A percentile compares a stretch with the other conserved stretches of the same genome.
Conservation (phyloP, 1,140 invertebrate genomes). For the Pollicipes pollicipes region DNA sequence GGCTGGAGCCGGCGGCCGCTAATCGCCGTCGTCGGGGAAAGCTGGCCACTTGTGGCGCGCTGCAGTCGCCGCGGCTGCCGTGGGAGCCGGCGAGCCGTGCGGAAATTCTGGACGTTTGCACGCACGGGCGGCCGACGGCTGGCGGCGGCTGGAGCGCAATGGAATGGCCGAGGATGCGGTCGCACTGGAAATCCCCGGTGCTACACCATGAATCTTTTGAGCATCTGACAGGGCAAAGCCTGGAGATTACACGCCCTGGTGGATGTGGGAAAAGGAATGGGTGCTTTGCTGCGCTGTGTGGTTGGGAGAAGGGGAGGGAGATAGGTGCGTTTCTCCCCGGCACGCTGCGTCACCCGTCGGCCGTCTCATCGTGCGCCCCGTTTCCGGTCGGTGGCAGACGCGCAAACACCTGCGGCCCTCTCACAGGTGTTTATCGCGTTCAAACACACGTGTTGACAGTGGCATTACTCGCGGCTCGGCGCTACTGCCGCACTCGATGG, state of each 20-base stretch:
- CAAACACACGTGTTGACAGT: not conserved
- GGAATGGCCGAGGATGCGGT: not conserved
- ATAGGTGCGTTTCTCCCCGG: no score
- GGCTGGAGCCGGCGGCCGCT: not conserved
- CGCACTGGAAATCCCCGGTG: no score
- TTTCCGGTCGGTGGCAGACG: not conserved
- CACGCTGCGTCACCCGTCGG: no score
- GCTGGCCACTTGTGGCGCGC: not conserved
- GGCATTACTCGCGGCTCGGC: not conserved
- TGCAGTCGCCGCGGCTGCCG: not conserved
- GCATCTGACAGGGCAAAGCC: no score
- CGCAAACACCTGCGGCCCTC: not conserved
- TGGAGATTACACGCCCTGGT: no score
- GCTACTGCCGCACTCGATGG: not conserved
- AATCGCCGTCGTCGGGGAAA: no score
- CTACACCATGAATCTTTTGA: no score
- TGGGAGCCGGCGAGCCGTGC: not conserved
- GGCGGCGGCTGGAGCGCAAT: no score
- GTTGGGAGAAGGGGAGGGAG: no score
- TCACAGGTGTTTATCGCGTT: constrained; percentile 1
- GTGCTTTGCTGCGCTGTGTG: no score
- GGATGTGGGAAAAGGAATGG: no score
- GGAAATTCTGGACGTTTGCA: not conserved
- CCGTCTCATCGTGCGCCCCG: not conserved
- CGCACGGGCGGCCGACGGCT: no score